phyloP scores from a whole-genome alignment of 2,113 vertebrate genomes.

The Fulmarus glacialis region DNA sequence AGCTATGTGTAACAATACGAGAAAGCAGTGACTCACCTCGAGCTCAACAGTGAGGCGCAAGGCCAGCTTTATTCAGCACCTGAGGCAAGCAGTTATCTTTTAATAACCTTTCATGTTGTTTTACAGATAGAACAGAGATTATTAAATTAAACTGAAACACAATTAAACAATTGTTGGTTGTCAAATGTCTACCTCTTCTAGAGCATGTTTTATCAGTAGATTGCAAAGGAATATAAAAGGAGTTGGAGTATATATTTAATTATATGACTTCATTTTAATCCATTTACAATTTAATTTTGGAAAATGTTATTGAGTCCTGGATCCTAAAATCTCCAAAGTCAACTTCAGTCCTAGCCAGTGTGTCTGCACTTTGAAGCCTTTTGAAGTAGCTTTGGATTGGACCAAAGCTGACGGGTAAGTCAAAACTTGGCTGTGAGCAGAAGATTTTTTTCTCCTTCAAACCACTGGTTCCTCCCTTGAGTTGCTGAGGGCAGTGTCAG shows the following conservation, averaged over 20 bases:
- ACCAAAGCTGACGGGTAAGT: neutral
- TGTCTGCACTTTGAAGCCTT: neutral
- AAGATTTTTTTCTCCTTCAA: neutral
- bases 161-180: neutral
- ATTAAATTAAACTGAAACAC: neutral
- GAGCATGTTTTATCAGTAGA: neutral
- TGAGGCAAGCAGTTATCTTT: neutral
- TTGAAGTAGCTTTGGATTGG: constrained; percentile 16
- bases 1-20: neutral
- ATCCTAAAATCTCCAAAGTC: neutral
- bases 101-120: neutral
- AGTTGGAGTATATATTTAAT: neutral
- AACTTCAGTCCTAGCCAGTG: neutral
- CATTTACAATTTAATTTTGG: neutral
- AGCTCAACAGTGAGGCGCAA: neutral
- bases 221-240: neutral
- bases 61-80: neutral
- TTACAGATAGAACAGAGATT: neutral
- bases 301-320: neutral
- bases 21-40: neutral
- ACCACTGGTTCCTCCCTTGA: neutral
- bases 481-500: neutral
- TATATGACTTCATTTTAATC: neutral
- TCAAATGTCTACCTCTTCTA: neutral
- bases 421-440: neutral